These are phyloP conservation scores for Mylabris phalerata DNA, from an alignment of 1,140 invertebrate species.

Conservation along the genomic window DNA sequence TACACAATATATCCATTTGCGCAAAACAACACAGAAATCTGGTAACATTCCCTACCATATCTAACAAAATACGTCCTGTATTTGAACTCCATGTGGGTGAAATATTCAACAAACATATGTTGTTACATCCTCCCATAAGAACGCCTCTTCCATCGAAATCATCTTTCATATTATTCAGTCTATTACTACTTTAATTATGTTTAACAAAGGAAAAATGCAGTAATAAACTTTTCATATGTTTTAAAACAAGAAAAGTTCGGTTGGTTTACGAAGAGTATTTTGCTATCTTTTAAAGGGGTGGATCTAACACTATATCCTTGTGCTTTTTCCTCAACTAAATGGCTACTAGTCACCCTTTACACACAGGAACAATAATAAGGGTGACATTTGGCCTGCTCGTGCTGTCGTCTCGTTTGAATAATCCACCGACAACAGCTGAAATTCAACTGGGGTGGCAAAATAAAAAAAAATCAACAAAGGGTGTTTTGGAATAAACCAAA, in stretches of 20 bases:
- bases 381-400: constrained; percentile 20
- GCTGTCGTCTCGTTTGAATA: constrained; percentile 16
- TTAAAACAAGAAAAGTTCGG: too few species aligned
- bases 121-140: not conserved
- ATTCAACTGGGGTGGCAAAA: constrained; percentile 1
- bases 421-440: constrained; percentile 13
- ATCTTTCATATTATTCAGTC: not conserved
- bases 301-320: not conserved
- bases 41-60: too few species aligned
- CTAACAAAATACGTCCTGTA: too few species aligned
- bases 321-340: not conserved
- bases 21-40: too few species aligned
- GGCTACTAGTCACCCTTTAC: constrained; percentile 5
- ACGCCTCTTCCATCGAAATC: not conserved
- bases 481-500: not conserved
- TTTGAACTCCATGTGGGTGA: too few species aligned
- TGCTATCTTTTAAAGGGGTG: not conserved
- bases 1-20: too few species aligned
- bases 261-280: not conserved
- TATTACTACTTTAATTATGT: not conserved
- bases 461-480: not conserved
- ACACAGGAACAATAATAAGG: constrained; percentile 14
- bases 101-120: too few species aligned
- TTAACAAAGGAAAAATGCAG: too few species aligned
- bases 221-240: too few species aligned